phyloP scores from a whole-genome alignment of 2,888 invertebrate species.

The Xestia sexstrigata region DNA sequence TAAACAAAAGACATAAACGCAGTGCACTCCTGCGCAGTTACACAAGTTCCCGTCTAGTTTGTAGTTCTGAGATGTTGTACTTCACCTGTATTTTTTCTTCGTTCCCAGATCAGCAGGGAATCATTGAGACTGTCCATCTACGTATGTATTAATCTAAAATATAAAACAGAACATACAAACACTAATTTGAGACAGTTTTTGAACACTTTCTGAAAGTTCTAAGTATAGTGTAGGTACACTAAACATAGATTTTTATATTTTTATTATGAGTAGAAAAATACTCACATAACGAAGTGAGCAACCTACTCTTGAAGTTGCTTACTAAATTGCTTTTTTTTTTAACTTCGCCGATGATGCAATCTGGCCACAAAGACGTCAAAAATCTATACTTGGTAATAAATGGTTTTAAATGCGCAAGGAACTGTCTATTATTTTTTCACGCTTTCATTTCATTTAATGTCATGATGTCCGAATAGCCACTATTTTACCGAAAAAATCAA shows the following conservation, averaged over 20 bases:
- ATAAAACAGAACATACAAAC: conserved; percentile 22
- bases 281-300: neutral
- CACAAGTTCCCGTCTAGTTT: conserved; percentile 23
- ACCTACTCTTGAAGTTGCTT: neutral
- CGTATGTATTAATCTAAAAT: conserved; percentile 57
- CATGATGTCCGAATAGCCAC: too few species aligned
- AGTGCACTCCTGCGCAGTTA: conserved; percentile 19
- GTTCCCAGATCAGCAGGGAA: conserved; percentile 62
- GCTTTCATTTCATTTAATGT: too few species aligned
- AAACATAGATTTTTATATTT: neutral
- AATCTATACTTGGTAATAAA: too few species aligned
- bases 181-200: conserved; percentile 7
- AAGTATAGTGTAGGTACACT: conserved; percentile 9
- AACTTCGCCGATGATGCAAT: neutral
- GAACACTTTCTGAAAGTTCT: neutral
- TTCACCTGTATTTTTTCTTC: conserved; percentile 62
- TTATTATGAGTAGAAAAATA: neutral
- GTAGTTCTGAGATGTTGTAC: conserved; percentile 48
- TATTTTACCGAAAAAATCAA: too few species aligned
- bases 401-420: neutral
- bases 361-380: neutral
- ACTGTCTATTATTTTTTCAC: neutral
- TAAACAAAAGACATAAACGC: conserved; percentile 27
- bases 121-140: conserved; percentile 61
- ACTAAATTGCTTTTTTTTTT: neutral